Evolutionary conservation across 2,797 vertebrate species (phyloP).

Genomic region (Sarcophilus harrisii): DNA sequence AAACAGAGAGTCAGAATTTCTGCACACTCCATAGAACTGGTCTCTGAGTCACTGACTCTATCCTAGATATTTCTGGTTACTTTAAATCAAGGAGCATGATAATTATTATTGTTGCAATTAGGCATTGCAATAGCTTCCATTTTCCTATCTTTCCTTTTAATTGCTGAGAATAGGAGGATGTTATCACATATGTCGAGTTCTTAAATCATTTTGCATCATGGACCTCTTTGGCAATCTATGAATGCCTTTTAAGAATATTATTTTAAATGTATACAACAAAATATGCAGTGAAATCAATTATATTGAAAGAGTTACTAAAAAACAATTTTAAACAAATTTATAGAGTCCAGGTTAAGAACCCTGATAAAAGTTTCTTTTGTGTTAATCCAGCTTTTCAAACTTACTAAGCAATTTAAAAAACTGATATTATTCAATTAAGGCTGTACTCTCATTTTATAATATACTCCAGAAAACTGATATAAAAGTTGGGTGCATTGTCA

Average conservation of each 20-base stretch:
- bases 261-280: not conserved
- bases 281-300: not conserved
- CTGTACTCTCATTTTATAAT: not conserved
- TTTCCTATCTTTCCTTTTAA: not conserved
- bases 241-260: not conserved
- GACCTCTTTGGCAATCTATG: not conserved
- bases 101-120: not conserved
- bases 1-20: slow-evolving; percentile 21
- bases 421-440: not conserved
- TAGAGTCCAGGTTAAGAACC: not conserved
- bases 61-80: not conserved
- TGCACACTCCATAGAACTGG: not conserved
- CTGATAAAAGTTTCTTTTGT: not conserved
- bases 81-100: not conserved
- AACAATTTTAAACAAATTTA: not conserved
- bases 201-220: not conserved
- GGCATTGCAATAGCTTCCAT: not conserved
- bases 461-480: not conserved
- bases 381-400: not conserved
- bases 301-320: not conserved
- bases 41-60: not conserved
- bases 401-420: not conserved
- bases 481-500: not conserved
- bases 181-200: not conserved
- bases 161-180: not conserved